Evolutionary conservation across 2,113 vertebrate genomes (phyloP).

Genomic region (Nannobrachium achirus): DNA sequence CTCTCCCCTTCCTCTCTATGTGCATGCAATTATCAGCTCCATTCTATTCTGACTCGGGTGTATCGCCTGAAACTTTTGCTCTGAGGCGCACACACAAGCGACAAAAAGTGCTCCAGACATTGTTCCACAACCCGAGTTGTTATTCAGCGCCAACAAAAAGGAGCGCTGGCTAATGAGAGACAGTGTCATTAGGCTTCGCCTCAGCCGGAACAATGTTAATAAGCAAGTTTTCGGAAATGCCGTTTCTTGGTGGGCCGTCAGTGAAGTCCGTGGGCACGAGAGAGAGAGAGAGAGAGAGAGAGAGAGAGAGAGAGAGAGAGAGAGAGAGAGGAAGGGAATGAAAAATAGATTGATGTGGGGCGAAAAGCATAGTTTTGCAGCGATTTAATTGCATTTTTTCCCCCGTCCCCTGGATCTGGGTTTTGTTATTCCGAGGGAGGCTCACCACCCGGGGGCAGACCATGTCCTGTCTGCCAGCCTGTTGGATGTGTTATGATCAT

Average conservation of each 20-base stretch:
- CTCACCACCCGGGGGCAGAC: conserved; percentile 43
- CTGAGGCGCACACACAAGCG: neutral
- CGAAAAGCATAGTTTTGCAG: conserved; percentile 21
- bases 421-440: conserved; percentile 51
- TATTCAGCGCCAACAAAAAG: conserved; percentile 31
- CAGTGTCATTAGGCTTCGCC: conserved; percentile 38
- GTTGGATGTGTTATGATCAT: conserved; percentile 53
- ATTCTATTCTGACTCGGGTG: neutral
- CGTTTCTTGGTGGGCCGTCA: neutral
- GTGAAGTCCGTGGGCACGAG: neutral
- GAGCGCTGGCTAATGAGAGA: conserved; percentile 45
- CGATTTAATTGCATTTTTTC: conserved; percentile 38
- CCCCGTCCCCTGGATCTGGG: conserved; percentile 22
- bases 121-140: conserved; percentile 28
- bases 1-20: neutral
- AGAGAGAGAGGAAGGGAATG: neutral
- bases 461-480: conserved; percentile 53
- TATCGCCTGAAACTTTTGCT: conserved; percentile 9
- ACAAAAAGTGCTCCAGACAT: neutral
- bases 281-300: neutral
- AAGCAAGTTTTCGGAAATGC: conserved; percentile 26
- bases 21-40: conserved; percentile 10
- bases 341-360: neutral
- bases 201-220: conserved; percentile 46
- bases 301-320: too few relatives aligned